Conservation (phyloP, 1,140 invertebrate species). For the Monomorium pharaonis region DNA sequence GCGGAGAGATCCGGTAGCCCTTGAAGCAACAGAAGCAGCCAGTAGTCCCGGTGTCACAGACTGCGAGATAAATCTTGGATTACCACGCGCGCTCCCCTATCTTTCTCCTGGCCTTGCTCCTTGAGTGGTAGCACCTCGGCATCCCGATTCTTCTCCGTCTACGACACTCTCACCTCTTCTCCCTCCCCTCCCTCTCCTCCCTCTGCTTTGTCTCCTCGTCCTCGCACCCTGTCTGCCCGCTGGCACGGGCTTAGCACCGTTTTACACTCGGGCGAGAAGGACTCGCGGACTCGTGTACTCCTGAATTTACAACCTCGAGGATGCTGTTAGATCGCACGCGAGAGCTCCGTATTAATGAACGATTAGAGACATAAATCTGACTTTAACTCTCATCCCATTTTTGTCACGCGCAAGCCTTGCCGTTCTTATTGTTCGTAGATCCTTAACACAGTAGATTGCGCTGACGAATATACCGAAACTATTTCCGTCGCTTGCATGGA, state of each 20-base stretch:
- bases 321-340: conserved; percentile 56
- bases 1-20: conserved; percentile 67
- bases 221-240: conserved; percentile 61
- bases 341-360: conserved; percentile 50
- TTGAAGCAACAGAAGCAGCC: conserved; percentile 63
- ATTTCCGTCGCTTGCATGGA: background rate
- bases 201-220: background rate
- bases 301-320: conserved; percentile 56
- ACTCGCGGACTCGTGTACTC: conserved; percentile 73
- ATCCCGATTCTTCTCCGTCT: conserved; percentile 56
- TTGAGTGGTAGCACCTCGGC: conserved; percentile 53
- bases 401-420: conserved; percentile 60
- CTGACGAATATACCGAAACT: conserved; percentile 1
- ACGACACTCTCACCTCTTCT: conserved; percentile 43
- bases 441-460: background rate
- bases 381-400: conserved; percentile 60
- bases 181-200: background rate
- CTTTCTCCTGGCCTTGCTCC: conserved; percentile 54
- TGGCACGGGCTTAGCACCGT: conserved; percentile 80
- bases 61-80: conserved; percentile 84
- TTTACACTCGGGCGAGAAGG: conserved; percentile 76
- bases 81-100: conserved; percentile 71
- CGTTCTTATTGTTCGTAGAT: conserved; percentile 11
- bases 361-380: conserved; percentile 65
- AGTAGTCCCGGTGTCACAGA: conserved; percentile 72